Percentiles rank a stretch among this genome's conserved stretches.
These are phyloP conservation scores for Agonopterix subpropinquella DNA, from an alignment of 2,888 invertebrate genomes.

Conservation along the genomic window DNA sequence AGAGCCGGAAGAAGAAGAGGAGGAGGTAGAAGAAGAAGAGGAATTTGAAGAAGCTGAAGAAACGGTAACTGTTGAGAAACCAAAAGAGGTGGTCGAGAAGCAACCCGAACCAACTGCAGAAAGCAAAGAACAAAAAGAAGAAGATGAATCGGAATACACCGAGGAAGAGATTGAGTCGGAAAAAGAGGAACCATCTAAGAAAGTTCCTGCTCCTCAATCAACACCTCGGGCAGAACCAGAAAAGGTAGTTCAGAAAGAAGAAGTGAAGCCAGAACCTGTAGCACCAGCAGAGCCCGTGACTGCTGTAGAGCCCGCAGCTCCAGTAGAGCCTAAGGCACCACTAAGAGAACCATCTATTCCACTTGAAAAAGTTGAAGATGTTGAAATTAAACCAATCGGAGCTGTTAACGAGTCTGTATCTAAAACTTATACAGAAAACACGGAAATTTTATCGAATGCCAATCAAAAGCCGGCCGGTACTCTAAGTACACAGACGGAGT, in stretches of 20 bases:
- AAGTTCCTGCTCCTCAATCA: conserved; percentile 9
- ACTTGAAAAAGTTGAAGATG: conserved; percentile 62
- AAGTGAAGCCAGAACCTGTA: conserved; percentile 14
- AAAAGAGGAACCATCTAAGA: conserved; percentile 18
- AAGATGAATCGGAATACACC: conserved; percentile 24
- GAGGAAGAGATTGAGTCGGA: conserved; percentile 22
- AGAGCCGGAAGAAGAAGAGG: conserved; percentile 5
- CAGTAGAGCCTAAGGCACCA: conserved; percentile 34
- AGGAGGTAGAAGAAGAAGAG: conserved; percentile 16
- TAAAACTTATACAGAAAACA: conserved; percentile 53
- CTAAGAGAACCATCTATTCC: conserved; percentile 60
- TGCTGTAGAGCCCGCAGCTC: conserved; percentile 13
- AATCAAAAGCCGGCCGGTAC: conserved; percentile 42
- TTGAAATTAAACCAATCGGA: conserved; percentile 66
- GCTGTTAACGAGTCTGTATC: conserved; percentile 34
- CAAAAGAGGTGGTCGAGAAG: conserved; percentile 10
- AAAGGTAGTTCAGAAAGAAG: conserved; percentile 8
- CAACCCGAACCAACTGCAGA: conserved; percentile 11
- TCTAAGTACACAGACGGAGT: conserved; percentile 57
- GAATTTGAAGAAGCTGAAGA: conserved; percentile 19
- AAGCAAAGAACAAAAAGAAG: conserved; percentile 15
- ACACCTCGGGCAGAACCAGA: conserved; percentile 12
- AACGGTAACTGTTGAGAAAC: conserved; percentile 6
- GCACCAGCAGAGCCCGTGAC: conserved; percentile 16
- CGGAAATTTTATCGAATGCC: conserved; percentile 55